Evolutionary conservation across 2,888 invertebrate genomes (phyloP), one percentile per base, ranked within the genome.

Genomic region (Melieria picta): DNA sequence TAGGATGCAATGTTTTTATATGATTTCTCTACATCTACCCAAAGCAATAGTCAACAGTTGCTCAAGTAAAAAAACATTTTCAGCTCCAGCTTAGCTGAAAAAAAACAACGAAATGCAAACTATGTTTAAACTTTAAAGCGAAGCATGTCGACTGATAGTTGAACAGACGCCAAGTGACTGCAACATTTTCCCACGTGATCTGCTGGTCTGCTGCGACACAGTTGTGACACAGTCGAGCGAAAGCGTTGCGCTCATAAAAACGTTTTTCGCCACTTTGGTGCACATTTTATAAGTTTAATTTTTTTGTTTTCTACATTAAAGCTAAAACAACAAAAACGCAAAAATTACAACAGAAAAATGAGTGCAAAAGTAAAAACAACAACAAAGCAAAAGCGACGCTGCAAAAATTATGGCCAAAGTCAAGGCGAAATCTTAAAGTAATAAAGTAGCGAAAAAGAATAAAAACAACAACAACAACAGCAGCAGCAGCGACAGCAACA

Each of bases 361-460:
- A 43, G 67, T 48, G 45, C 45, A 52, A 50, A 30, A 43, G 13
- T 7, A 43, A 60, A 13, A 63, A 10, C 62, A 63, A 57, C 30
- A 10, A 52, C 43, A 5, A 11, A 58, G 10, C 47, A 42, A 50
- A 60, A 45, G 10, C 16, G 50, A 68, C 4, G 10, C 7, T 48
- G 5, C 42, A 7, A 48, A 46, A 69, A 69, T 64, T 64, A 71
- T 62, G 66, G n/a, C 72, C 76, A 77, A 77, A 77, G 77, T 76
- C 77, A 77, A 77, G 77, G 77, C 77, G 48, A 77, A 66, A 73
- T 74, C 75, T 72, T 76, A 72, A 76, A 76, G 67, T 67, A 75
- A 74, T 75, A 72, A 75, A 75, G 58, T 11, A 43, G 0, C 11
- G 16, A 58, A 58, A 58, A 42, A 43, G 42, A 58, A 58, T 10